phyloP scores from a whole-genome alignment of 2,888 invertebrate genomes.

The Drosophila melanosoma region DNA sequence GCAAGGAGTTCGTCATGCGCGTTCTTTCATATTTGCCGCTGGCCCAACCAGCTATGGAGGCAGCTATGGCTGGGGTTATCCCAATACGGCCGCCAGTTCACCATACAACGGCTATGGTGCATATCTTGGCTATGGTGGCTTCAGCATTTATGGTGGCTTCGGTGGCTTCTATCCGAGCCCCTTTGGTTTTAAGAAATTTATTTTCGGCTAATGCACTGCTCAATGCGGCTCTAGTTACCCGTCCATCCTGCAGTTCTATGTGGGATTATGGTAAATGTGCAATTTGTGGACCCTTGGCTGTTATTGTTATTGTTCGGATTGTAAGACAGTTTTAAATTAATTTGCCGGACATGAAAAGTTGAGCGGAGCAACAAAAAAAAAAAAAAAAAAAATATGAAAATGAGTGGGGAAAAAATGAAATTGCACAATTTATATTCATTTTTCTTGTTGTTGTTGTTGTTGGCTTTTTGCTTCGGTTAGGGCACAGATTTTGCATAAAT shows the following conservation, averaged over 20 bases:
- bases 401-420: conserved; percentile 62
- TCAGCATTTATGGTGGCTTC: conserved; percentile 41
- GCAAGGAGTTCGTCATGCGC: conserved; percentile 39
- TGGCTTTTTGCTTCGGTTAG: conserved; percentile 54
- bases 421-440: conserved; percentile 80
- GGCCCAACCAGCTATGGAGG: conserved; percentile 51
- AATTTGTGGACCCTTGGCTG: conserved; percentile 39
- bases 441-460: conserved; percentile 39
- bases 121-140: conserved; percentile 47
- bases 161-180: conserved; percentile 62
- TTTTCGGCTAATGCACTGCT: conserved; percentile 52
- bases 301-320: conserved; percentile 49
- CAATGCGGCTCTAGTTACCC: background rate
- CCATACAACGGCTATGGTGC: conserved; percentile 45
- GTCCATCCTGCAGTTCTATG: conserved; percentile 48
- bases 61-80: conserved; percentile 52
- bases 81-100: conserved; percentile 17
- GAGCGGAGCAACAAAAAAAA: conserved; percentile 30
- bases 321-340: conserved; percentile 77
- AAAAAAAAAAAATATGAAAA: conserved; percentile 11
- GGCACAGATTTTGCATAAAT: conserved; percentile 80
- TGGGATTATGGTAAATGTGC: conserved; percentile 75
- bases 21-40: conserved; percentile 52
- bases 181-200: conserved; percentile 64
- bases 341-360: conserved; percentile 76